Evolutionary conservation across 2,797 vertebrate genomes (phyloP), one percentile per base, ranked within the genome.

Genomic region (Myiotriccus ornatus): DNA sequence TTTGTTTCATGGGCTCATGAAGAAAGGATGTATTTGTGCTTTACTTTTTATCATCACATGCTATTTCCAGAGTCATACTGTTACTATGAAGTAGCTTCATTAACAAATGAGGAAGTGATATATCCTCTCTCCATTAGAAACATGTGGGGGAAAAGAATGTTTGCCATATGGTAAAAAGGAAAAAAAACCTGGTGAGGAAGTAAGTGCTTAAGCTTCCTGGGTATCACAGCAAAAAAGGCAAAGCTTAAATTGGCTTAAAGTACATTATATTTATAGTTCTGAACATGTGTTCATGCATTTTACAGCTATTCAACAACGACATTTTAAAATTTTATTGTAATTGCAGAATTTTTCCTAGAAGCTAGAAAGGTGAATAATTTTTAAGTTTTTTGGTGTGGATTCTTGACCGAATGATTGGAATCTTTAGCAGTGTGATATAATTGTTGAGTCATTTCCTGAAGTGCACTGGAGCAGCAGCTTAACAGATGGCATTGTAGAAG

Each of bases 251-350:
- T 87, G 43, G 17, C 46, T 95, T 91, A 44, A 85, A 75, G 30
- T 70, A 90, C 30, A 60, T 80, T 78, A 10, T 87, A 92, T 94
- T 94, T 95, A 68, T 44, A 81, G 47, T 80, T 91, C 65, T 75
- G 65, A 95, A 91, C 64, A 84, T 1, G 17, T 32, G 43, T 69
- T 87, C 53, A 52, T 71, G 65, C 60, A 92, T 85, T 89, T 95
- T 78, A 95, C 89, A 95, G 34, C 30, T 89, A 81, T 83, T 71
- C 57, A 91, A 85, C 69, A 94, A 49, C 8, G 11, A 91, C 87
- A 78, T 16, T 57, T 53, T 30, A 12, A 73, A 70, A 46, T 63
- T 55, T 59, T 62, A 80, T 25, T 92, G 9, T 56, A 92, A 84
- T 44, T 64, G 67, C n/a, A 91, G 34, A 39, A 60, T 53, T 85